Evolutionary conservation across 1,140 invertebrate species (phyloP).

Genomic region (Manduca sexta): DNA sequence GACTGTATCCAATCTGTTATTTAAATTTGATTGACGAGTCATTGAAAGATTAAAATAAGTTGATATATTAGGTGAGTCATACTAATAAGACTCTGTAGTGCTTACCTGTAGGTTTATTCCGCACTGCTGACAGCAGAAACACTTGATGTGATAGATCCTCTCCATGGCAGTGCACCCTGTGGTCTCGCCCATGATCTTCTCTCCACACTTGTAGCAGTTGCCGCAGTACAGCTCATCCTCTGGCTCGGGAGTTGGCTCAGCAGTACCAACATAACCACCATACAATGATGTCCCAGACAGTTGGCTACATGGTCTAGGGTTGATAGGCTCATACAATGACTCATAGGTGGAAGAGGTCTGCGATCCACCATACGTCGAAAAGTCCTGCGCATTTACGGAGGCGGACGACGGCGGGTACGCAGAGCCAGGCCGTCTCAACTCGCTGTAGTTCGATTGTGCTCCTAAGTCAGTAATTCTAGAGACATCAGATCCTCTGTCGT

Average conservation of each 20-base stretch:
- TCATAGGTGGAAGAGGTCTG: constrained; percentile 87
- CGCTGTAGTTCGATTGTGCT: constrained; percentile 85
- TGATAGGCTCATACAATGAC: constrained; percentile 94
- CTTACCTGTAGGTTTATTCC: constrained; percentile 82
- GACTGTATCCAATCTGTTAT: no score
- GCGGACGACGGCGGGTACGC: constrained; percentile 67
- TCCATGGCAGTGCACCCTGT: constrained; percentile 97
- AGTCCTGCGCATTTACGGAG: constrained; percentile 70
- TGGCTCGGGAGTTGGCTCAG: constrained; percentile 82
- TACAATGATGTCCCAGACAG: constrained; percentile 84
- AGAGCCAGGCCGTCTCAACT: constrained; percentile 77
- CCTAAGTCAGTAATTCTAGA: constrained; percentile 59
- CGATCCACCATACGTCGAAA: constrained; percentile 78
- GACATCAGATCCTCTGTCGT: constrained; percentile 62
- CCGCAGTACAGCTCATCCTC: constrained; percentile 84
- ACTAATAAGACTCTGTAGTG: no score
- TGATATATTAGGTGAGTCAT: no score
- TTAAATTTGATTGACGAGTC: no score
- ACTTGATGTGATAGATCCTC: constrained; percentile 95
- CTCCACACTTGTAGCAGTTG: constrained; percentile 91
- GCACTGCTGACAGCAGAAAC: constrained; percentile 95
- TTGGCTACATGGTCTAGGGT: constrained; percentile 87
- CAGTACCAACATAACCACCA: constrained; percentile 83
- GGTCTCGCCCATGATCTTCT: constrained; percentile 95
- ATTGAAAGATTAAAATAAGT: no score